phyloP scores from a whole-genome alignment of 2,888 invertebrate species.

The Adelphocoris suturalis region DNA sequence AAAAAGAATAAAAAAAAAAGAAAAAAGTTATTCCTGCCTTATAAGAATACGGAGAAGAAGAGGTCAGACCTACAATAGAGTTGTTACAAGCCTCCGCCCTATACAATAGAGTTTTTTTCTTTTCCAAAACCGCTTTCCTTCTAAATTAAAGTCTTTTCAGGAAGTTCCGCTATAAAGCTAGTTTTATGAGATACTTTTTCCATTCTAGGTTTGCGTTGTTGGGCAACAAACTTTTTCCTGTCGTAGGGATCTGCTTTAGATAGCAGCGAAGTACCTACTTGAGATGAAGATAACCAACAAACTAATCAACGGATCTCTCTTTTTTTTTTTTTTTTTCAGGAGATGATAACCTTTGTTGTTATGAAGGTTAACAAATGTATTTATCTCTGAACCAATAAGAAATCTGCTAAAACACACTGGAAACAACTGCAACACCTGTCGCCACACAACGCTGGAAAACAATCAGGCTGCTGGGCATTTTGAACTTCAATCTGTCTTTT shows the following conservation, averaged over 20 bases:
- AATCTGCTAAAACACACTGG: no score
- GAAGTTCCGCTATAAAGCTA: constrained; percentile 56
- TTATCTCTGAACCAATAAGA: no score
- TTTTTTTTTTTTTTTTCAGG: no score
- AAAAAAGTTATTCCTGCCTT: constrained; percentile 49
- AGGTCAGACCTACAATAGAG: constrained; percentile 63
- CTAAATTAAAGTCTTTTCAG: constrained; percentile 64
- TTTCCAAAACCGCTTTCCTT: constrained; percentile 62
- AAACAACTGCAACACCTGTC: no score
- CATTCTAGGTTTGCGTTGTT: background rate
- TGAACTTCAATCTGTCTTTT: no score
- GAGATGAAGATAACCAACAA: no score
- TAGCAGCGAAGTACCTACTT: no score
- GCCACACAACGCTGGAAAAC: no score
- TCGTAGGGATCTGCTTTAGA: background rate
- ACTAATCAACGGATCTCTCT: no score
- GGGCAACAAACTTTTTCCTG: background rate
- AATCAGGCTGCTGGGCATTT: no score
- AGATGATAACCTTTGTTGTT: no score
- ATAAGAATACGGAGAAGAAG: constrained; percentile 38
- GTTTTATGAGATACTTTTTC: constrained; percentile 44
- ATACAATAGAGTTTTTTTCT: constrained; percentile 47
- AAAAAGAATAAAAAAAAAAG: background rate
- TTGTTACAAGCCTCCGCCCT: constrained; percentile 60
- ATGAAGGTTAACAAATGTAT: no score